Percentiles rank a stretch among this genome's conserved stretches.
These are phyloP conservation scores for Cerceris rybyensis DNA, from an alignment of 2,888 invertebrate genomes.

Conservation along the genomic window DNA sequence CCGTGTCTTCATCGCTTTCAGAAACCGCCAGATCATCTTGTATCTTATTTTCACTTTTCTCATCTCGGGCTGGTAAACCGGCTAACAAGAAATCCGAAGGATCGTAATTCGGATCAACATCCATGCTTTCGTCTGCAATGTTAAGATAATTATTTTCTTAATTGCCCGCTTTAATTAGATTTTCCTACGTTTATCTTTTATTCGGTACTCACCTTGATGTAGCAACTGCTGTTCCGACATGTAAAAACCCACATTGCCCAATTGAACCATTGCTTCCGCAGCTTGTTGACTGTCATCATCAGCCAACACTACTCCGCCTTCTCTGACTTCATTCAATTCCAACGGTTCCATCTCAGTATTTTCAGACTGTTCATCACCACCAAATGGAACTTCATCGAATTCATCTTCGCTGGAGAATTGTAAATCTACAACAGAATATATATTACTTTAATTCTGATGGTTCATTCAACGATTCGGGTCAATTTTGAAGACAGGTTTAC, in stretches of 20 bases:
- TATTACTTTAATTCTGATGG: no score
- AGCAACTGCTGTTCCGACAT: slow-evolving; percentile 80
- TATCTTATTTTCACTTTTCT: slow-evolving; percentile 84
- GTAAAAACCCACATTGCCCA: slow-evolving; percentile 87
- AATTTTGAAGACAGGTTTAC: slow-evolving; percentile 79
- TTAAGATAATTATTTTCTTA: neutral
- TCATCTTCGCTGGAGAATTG: slow-evolving; percentile 89
- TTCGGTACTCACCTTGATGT: slow-evolving; percentile 75
- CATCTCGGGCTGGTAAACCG: slow-evolving; percentile 80
- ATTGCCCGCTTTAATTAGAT: neutral
- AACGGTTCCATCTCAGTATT: slow-evolving; percentile 74
- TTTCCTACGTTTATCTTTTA: slow-evolving; percentile 2
- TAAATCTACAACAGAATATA: slow-evolving; percentile 82
- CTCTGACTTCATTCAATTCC: slow-evolving; percentile 75
- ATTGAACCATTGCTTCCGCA: slow-evolving; percentile 90
- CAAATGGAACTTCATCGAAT: slow-evolving; percentile 85
- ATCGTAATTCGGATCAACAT: slow-evolving; percentile 92
- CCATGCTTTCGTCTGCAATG: slow-evolving; percentile 86
- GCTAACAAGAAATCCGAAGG: slow-evolving; percentile 91
- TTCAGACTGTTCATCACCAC: slow-evolving; percentile 83
- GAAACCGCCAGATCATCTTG: slow-evolving; percentile 90
- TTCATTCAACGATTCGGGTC: no score
- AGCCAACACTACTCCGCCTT: slow-evolving; percentile 77
- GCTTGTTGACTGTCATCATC: slow-evolving; percentile 87
- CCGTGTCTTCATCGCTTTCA: slow-evolving; percentile 88